Conservation (phyloP, 2,888 invertebrate genomes). For the Chironomus riparius region DNA sequence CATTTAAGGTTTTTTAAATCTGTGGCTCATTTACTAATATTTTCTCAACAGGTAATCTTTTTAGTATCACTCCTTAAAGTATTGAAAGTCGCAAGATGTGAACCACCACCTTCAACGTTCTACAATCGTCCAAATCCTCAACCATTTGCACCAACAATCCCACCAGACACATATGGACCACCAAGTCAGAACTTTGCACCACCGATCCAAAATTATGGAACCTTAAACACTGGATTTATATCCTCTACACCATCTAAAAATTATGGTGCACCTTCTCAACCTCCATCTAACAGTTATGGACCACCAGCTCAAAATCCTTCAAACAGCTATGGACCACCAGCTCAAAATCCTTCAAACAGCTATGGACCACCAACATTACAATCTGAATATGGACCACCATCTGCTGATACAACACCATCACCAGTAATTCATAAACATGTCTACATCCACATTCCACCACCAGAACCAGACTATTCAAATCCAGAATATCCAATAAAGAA, state of each 20-base stretch:
- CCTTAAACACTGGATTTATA: too few species aligned
- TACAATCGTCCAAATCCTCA: not conserved
- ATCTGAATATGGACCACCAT: conserved; percentile 48
- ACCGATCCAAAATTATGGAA: too few species aligned
- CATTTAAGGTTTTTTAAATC: too few species aligned
- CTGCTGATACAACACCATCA: conserved; percentile 51
- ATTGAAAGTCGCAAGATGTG: not conserved
- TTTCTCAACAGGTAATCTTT: not conserved
- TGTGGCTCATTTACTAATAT: too few species aligned
- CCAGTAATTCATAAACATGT: conserved; percentile 83
- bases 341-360: conserved; percentile 44
- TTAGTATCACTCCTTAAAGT: not conserved
- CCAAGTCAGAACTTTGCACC: conserved; percentile 34
- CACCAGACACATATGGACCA: conserved; percentile 45
- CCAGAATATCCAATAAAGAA: conserved; percentile 36
- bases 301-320: conserved; percentile 47
- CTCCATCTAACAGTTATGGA: conserved; percentile 42
- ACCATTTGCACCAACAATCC: not conserved
- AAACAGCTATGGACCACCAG: conserved; percentile 45
- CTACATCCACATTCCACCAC: conserved; percentile 83
- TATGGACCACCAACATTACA: conserved; percentile 50
- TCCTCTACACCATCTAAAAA: conserved; percentile 39
- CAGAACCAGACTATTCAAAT: conserved; percentile 67
- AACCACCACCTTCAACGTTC: not conserved
- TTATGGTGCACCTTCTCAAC: conserved; percentile 48